Evolutionary conservation across 1,140 invertebrate genomes (phyloP).

Genomic region (Diabrotica virgifera): DNA sequence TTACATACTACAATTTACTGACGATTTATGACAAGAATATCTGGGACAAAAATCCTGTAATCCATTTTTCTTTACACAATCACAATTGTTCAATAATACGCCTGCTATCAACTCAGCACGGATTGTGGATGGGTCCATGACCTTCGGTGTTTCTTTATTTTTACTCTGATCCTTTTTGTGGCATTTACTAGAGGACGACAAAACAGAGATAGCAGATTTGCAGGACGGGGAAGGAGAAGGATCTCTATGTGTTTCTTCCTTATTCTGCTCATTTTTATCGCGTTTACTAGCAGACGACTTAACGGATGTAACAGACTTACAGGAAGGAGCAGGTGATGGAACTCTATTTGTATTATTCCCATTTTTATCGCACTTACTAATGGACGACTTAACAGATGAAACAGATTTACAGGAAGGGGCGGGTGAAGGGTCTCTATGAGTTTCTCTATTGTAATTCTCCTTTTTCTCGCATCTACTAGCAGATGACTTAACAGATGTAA

Average conservation of each 20-base stretch:
- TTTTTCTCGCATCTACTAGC: too few relatives aligned
- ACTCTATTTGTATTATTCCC: too few relatives aligned
- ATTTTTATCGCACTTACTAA: too few relatives aligned
- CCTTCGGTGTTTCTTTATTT: too few relatives aligned
- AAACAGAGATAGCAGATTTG: not conserved
- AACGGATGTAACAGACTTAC: not conserved
- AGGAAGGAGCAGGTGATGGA: not conserved
- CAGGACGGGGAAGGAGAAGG: not conserved
- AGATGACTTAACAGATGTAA: not conserved
- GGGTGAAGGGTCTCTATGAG: too few relatives aligned
- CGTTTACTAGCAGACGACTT: not conserved
- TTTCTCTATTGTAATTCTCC: too few relatives aligned
- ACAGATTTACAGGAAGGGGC: too few relatives aligned
- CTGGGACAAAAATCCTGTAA: not conserved
- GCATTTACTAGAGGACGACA: not conserved
- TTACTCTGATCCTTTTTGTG: too few relatives aligned
- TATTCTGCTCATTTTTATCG: not conserved
- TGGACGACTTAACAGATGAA: too few relatives aligned
- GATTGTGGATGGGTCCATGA: too few relatives aligned
- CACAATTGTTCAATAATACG: not conserved
- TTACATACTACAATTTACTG: too few relatives aligned
- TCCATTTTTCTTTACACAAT: not conserved
- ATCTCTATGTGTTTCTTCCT: not conserved
- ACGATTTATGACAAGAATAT: not conserved
- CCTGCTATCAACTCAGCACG: not conserved